A percentile compares a stretch with the other conserved stretches of the same genome.
Evolutionary conservation across 2,113 vertebrate genomes (phyloP).

Genomic region (Prionailurus viverrinus): DNA sequence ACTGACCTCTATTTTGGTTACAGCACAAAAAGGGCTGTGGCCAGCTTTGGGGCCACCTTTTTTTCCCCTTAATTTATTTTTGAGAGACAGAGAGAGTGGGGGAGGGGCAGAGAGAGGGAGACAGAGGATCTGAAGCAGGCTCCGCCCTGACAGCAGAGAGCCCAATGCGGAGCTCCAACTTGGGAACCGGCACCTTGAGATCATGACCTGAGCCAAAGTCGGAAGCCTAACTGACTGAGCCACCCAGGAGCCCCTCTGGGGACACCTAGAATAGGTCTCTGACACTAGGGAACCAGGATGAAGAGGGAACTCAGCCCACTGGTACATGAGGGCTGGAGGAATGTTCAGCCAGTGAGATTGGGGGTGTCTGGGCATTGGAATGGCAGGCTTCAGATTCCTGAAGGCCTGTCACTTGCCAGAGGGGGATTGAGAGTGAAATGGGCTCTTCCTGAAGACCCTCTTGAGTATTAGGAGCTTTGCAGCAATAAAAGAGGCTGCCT

Average conservation of each 20-base stretch:
- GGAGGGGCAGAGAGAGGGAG: too few relatives aligned
- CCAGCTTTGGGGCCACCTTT: not conserved
- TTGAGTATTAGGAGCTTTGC: not conserved
- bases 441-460: not conserved
- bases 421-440: not conserved
- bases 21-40: not conserved
- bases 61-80: too few relatives aligned
- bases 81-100: too few relatives aligned
- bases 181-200: too few relatives aligned
- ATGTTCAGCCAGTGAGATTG: not conserved
- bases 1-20: not conserved
- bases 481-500: constrained; percentile 4
- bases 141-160: too few relatives aligned
- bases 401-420: not conserved
- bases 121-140: too few relatives aligned
- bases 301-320: not conserved
- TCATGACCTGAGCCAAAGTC: too few relatives aligned
- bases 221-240: too few relatives aligned
- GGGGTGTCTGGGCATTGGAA: not conserved
- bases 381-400: not conserved
- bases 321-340: not conserved
- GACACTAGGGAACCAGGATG: not conserved
- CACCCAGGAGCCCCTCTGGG: not conserved
- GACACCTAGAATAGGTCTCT: not conserved
- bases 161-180: too few relatives aligned